Evolutionary conservation across 2,888 invertebrate genomes (phyloP), one percentile per base, ranked within the genome.

Genomic region (Mesorhabditis belari): DNA sequence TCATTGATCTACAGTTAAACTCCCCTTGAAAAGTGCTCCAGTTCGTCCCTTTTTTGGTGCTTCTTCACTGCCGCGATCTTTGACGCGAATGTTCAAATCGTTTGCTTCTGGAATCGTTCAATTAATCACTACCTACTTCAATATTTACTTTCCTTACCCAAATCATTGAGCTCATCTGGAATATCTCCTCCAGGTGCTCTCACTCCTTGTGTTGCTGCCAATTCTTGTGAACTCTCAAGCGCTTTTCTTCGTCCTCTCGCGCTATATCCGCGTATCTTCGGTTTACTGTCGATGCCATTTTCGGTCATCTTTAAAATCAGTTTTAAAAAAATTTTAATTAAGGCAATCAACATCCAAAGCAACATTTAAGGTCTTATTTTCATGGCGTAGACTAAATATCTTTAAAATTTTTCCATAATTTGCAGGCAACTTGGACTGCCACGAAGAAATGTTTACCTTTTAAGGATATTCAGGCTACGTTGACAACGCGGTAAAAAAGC

Each of bases 41-140:
- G 70, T 65, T 50, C 71, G 54, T 21, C 63, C 60, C 27, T 63
- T 67, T 49, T 55, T 57, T 6, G 35, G 19, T n/a, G 63, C 17
- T 3, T 68, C 69, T 4, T 57, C 60, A 2, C 50, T 44, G 2
- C 61, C 60, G 23, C 63, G 66, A 24, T 71, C 71, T 55, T 70
- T 70, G 4, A 71, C 66, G n/a, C 71, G 69, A 27, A 72, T 64
- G 49, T 65, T 66, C 49, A 67, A 64, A 35, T 67, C 71, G 23
- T 58, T 61, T 28, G 57, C 61, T 3, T 68, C 69, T 69, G 57
- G 50, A 69, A 55, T 25, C 5, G 6, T 60, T 29, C 55, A 55
- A n/a, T 19, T 55, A n/a, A n/a, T n/a, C n/a, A n/a, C n/a, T n/a
- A n/a, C n/a, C n/a, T n/a, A n/a, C n/a, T n/a, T n/a, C n/a, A n/a